phyloP scores from a whole-genome alignment of 2,888 invertebrate genomes.

The Amblyteles armatorius region DNA sequence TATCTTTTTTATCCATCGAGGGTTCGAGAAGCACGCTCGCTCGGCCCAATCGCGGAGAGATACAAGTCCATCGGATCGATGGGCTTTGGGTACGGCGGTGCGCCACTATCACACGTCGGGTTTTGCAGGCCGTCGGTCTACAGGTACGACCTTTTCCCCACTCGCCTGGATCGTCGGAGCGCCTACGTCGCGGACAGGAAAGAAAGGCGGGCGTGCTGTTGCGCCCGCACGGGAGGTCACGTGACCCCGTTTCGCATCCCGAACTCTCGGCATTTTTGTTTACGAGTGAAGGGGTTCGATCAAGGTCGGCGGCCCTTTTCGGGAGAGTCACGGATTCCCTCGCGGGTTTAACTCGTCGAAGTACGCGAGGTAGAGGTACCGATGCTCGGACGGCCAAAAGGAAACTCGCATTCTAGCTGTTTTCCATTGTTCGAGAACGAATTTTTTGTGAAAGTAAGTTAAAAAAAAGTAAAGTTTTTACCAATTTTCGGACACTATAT shows the following conservation, averaged over 20 bases:
- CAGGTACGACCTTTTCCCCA: slow-evolving; percentile 12
- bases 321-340: no score
- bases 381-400: no score
- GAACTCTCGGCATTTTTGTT: not conserved
- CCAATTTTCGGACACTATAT: no score
- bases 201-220: not conserved
- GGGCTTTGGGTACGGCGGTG: not conserved
- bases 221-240: not conserved
- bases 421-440: no score
- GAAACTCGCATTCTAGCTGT: no score
- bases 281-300: no score
- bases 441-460: no score
- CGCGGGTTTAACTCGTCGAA: no score
- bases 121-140: not conserved
- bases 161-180: not conserved
- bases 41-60: not conserved
- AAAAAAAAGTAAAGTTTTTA: no score
- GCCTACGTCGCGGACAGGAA: slow-evolving; percentile 1
- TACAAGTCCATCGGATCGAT: slow-evolving; percentile 17
- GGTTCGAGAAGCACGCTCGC: not conserved
- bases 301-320: no score
- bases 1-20: slow-evolving; percentile 3
- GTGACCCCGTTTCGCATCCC: slow-evolving; percentile 9
- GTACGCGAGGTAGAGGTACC: no score
- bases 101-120: not conserved